Base-by-base conservation (phyloP, 2,113 vertebrate species). In the Struthidea cinerea region DNA sequence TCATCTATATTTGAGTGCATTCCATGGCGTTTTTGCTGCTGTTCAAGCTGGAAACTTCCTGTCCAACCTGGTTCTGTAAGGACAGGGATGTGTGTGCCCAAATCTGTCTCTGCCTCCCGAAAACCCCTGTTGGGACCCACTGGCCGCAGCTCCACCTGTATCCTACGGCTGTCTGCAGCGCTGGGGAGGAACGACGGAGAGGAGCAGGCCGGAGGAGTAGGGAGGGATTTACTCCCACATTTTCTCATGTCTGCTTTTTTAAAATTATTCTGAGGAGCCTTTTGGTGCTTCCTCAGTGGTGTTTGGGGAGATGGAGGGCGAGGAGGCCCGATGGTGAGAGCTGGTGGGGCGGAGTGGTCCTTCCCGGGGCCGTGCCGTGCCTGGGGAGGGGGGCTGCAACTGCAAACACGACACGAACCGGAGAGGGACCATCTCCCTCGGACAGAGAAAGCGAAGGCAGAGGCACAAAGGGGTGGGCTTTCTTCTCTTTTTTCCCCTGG, bases 391-490 rank as follows among this genome's bases (percentile, higher is more conserved):
- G 18, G 24, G 28, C 42, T 15, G 46, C 10, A 3, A 41, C 4
- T 0, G 5, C 55, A 8, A 55, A 69, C 1, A 13, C 24, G 26
- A 71, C 90, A 74, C 3, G 59, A 80, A 28, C 28, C 11, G 0
- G 64, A 52, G 77, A 88, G 15, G 15, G 52, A 88, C 75, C 75
- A 65, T 77, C 65, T 94, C 90, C 78, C 87, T 50, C 0, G 42
- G 84, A 35, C 71, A 63, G 75, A 81, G 84, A 84, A 35, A 81
- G 86, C 23, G 0, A 78, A 64, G 70, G 79, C 81, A 52, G 67
- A 83, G 79, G 82, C 95, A 96, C 85, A 94, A 85, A 84, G 70
- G 87, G 85, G 46, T 91, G 94, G 88, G 71, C 50, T 95, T 69
- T 46, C 77, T 80, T 42, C n/a, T 49, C 41, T 27, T 67, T 67